Evolutionary conservation across 1,140 invertebrate genomes (phyloP).

Genomic region (Drusus annulatus): DNA sequence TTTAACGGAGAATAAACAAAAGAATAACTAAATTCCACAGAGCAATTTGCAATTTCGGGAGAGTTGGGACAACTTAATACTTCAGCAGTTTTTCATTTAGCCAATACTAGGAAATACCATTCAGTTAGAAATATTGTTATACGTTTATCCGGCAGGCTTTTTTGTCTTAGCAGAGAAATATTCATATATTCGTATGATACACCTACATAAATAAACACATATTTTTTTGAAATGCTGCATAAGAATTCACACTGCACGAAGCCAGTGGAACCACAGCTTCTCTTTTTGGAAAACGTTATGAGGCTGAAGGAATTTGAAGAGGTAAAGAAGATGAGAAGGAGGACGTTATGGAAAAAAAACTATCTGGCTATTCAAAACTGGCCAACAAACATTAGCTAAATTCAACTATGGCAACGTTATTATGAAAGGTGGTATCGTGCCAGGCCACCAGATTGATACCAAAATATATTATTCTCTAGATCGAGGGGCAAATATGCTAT

Average conservation of each 20-base stretch:
- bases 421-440: too few species aligned
- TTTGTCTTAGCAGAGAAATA: neutral
- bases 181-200: neutral
- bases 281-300: too few species aligned
- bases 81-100: slow-evolving; percentile 2
- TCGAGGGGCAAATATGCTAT: too few species aligned
- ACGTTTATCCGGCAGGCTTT: neutral
- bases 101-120: slow-evolving; percentile 1
- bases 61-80: neutral
- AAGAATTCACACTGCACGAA: neutral
- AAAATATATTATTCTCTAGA: too few species aligned
- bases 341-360: too few species aligned
- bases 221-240: neutral
- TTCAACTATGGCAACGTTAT: too few species aligned
- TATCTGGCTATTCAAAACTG: too few species aligned
- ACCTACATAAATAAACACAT: neutral
- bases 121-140: neutral
- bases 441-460: too few species aligned
- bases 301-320: too few species aligned
- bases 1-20: slow-evolving; percentile 9
- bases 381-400: too few species aligned
- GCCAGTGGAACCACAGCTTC: too few species aligned
- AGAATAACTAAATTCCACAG: slow-evolving; percentile 3
- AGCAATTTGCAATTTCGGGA: slow-evolving; percentile 9
- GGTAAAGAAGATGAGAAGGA: too few species aligned